Evolutionary conservation across 2,888 invertebrate genomes (phyloP).

Genomic region (Agonum fuliginosum): DNA sequence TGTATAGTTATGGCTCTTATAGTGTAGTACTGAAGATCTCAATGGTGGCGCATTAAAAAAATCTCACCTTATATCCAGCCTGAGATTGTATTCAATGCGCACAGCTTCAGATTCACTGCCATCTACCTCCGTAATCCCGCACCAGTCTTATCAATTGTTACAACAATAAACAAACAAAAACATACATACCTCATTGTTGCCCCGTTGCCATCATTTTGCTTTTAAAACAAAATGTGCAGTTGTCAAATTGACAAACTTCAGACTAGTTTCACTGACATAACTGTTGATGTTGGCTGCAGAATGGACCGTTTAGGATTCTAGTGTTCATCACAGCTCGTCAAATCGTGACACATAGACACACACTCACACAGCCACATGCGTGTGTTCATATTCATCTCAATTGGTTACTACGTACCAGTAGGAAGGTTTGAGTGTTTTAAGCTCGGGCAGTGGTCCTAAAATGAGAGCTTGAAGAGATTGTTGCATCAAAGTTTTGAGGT

Average conservation of each 20-base stretch:
- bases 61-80: too few relatives aligned
- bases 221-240: too few relatives aligned
- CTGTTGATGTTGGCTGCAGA: neutral
- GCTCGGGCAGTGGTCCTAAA: neutral
- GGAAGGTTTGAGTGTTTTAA: conserved; percentile 26
- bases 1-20: too few relatives aligned
- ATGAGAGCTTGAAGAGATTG: neutral
- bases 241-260: too few relatives aligned
- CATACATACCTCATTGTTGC: neutral
- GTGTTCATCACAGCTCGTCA: conserved; percentile 13
- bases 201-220: neutral
- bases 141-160: neutral
- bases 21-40: too few relatives aligned
- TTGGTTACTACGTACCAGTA: conserved; percentile 1
- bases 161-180: neutral
- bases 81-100: too few relatives aligned
- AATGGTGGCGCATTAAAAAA: too few relatives aligned
- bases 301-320: neutral
- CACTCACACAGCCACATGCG: conserved; percentile 14
- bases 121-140: neutral
- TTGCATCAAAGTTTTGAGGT: too few relatives aligned
- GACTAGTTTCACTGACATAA: neutral
- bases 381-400: conserved; percentile 16
- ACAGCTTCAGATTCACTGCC: neutral
- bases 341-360: neutral